Percentiles rank a stretch among this genome's conserved stretches.
Conservation (phyloP, 2,113 vertebrate genomes). For the Cariama cristata region DNA sequence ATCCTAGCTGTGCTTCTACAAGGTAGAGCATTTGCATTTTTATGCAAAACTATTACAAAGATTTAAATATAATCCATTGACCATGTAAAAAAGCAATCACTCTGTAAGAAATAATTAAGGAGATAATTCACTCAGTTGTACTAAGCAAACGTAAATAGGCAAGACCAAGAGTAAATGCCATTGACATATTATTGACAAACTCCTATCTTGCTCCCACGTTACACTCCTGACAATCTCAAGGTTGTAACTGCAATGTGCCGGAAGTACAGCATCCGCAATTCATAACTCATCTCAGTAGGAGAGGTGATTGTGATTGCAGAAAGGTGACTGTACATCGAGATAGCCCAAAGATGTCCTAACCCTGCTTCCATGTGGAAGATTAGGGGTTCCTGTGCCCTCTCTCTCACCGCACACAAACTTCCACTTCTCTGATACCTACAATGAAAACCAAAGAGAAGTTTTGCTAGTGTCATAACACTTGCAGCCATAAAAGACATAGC, state of each 20-base stretch:
- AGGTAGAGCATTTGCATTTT: not conserved
- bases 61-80: not conserved
- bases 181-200: not conserved
- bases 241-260: not conserved
- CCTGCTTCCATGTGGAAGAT: not conserved
- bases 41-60: not conserved
- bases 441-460: not conserved
- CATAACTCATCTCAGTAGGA: not conserved
- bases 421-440: not conserved
- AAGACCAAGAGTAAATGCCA: not conserved
- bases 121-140: not conserved
- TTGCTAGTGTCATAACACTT: not conserved
- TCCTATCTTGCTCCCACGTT: not conserved
- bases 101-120: not conserved
- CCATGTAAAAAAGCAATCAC: not conserved
- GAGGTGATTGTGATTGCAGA: not conserved
- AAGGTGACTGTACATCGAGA: not conserved
- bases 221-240: not conserved
- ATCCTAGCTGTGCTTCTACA: not conserved
- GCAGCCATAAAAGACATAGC: not conserved
- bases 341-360: not conserved
- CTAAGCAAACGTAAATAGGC: not conserved
- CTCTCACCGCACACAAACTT: not conserved
- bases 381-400: not conserved
- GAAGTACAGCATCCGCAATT: not conserved